These are phyloP conservation scores for Ormyrus labotus DNA, from an alignment of 2,888 invertebrate species.

Conservation along the genomic window DNA sequence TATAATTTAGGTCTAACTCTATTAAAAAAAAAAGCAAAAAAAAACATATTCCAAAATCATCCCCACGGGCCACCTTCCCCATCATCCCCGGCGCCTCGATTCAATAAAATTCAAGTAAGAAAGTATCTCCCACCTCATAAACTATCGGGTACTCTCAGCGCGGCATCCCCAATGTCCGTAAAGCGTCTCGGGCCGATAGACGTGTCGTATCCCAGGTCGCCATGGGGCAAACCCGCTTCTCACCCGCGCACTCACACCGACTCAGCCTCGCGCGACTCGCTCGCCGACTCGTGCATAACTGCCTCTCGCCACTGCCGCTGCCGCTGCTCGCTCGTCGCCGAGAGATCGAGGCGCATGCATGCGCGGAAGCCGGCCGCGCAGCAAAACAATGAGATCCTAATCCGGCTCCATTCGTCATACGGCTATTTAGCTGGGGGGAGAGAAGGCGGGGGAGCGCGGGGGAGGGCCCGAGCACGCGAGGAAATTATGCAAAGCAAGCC, in stretches of 20 bases:
- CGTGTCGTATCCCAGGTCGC: neutral
- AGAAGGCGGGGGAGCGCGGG: neutral
- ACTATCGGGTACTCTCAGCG: neutral
- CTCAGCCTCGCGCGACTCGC: neutral
- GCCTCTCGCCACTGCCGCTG: neutral
- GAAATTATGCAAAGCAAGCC: neutral
- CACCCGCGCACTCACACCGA: neutral
- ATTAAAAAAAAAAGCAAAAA: no score
- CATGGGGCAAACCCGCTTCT: neutral
- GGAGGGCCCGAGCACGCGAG: neutral
- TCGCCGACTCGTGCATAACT: no score
- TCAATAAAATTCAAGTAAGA: neutral
- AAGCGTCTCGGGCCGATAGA: neutral
- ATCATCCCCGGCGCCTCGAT: no score
- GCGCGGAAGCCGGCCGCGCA: neutral
- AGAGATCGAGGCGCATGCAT: neutral
- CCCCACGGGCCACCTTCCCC: no score
- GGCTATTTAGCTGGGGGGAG: slow-evolving; percentile 8
- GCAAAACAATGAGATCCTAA: slow-evolving; percentile 49
- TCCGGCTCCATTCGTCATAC: slow-evolving; percentile 41
- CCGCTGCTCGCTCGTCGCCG: neutral
- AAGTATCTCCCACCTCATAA: slow-evolving; percentile 15
- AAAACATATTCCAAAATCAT: no score
- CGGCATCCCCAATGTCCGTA: neutral
- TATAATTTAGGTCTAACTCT: no score